phyloP scores from a whole-genome alignment of 2,888 invertebrate species.

The Penaeus monodon region DNA sequence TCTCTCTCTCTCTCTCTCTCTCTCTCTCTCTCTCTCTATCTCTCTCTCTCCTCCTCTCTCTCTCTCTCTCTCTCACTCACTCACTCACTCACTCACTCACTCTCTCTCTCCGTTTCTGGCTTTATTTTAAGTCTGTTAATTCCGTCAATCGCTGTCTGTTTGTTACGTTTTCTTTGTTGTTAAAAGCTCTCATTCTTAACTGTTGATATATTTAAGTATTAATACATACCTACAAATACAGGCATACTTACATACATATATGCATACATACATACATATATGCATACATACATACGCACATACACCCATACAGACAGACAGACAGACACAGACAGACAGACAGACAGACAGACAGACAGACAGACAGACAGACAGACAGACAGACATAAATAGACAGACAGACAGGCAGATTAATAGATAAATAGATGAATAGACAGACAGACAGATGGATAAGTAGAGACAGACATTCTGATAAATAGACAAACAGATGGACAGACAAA shows the following conservation, averaged over 20 bases:
- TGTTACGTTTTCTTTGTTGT: too few relatives aligned
- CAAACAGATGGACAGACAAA: background rate
- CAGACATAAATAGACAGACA: constrained; percentile 5
- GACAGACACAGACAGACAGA: constrained; percentile 20
- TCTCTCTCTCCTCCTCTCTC: background rate
- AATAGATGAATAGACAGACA: background rate
- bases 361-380: constrained; percentile 4
- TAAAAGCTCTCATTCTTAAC: too few relatives aligned
- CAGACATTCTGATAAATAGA: background rate
- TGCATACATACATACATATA: background rate
- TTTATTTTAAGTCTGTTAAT: too few relatives aligned
- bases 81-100: background rate
- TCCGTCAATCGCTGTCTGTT: too few relatives aligned
- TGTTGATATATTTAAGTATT: too few relatives aligned
- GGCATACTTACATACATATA: background rate
- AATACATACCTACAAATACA: too few relatives aligned
- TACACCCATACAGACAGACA: constrained; percentile 1
- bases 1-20: background rate
- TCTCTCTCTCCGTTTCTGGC: background rate
- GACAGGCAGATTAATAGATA: background rate
- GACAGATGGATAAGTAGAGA: background rate
- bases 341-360: constrained; percentile 11
- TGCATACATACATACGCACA: too few relatives aligned
- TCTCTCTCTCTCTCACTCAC: background rate
- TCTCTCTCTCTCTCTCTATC: background rate